Evolutionary conservation across 2,113 vertebrate genomes (phyloP), one percentile per base, ranked within the genome.

Genomic region (Desmodus rotundus): DNA sequence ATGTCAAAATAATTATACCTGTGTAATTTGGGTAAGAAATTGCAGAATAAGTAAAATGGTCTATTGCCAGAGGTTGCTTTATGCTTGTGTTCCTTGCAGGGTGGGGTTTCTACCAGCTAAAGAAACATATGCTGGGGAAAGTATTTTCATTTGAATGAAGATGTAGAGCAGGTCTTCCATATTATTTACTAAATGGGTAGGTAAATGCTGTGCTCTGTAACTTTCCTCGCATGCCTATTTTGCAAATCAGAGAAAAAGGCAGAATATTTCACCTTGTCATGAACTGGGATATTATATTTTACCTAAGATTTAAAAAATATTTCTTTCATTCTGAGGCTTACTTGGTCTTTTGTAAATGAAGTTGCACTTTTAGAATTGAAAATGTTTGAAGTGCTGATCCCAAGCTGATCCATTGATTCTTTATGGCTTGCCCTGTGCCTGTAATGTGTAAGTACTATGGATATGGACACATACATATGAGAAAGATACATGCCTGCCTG

Each of bases 1-100:
- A 98, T 99, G 98, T 99, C 99, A 99, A 99, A 99, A 99, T 99
- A 99, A 99, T 99, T 99, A 98, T 98, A 99, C 98, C 98, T 99
- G 98, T 98, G 98, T 99, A 99, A 99, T 99, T 99, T 99, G 98
- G 98, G 98, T 98, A 98, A 98, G 98, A 98, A 98, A 99, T 98
- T 98, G 98, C 97, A 95, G 98, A 98, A 98, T 98, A 98, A 98
- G 98, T 98, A 98, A 99, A 99, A 99, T 45, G 98, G 98, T 97
- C 98, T 98, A 89, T 98, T 98, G 98, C 97, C 98, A 98, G 97
- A 98, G 98, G 98, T 98, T 98, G 98, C 98, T 98, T 98, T 96
- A 97, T 82, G 97, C 97, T 96, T 97, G 97, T 98, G 97, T 98
- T 98, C 95, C 89, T 98, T 98, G 70, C 73, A 95, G 98, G 98